A percentile compares a stretch with the other conserved stretches of the same genome.
Evolutionary conservation across 1,140 invertebrate genomes (phyloP).

Genomic region (Heliconius melpomene): DNA sequence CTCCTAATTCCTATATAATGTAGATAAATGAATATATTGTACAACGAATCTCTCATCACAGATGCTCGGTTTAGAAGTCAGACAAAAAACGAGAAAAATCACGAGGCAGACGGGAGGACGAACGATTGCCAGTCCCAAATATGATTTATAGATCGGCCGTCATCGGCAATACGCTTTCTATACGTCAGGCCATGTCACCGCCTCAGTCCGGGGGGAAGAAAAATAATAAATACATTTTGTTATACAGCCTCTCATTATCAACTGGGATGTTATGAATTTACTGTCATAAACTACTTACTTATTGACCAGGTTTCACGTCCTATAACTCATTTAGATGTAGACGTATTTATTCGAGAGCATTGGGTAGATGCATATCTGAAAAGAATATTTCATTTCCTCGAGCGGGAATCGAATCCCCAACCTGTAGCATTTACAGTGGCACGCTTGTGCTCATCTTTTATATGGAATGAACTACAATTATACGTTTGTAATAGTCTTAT

Average conservation of each 20-base stretch:
- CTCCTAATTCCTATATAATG: not conserved
- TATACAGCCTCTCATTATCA: slow-evolving; percentile 29
- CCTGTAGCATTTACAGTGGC: too few species aligned
- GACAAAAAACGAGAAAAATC: slow-evolving; percentile 78
- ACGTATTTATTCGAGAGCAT: too few species aligned
- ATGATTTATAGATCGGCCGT: slow-evolving; percentile 79
- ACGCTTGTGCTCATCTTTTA: too few species aligned
- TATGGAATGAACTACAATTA: too few species aligned
- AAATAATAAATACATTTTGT: slow-evolving; percentile 59
- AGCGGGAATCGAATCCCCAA: too few species aligned
- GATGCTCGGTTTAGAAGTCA: slow-evolving; percentile 68
- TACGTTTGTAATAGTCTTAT: too few species aligned
- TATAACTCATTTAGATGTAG: too few species aligned
- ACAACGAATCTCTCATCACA: slow-evolving; percentile 52
- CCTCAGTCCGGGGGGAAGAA: slow-evolving; percentile 53
- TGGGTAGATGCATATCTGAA: too few species aligned
- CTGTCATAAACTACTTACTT: not conserved
- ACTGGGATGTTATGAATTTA: not conserved
- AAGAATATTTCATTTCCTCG: too few species aligned
- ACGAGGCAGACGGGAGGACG: slow-evolving; percentile 67
- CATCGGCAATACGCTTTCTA: slow-evolving; percentile 77
- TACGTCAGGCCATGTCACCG: slow-evolving; percentile 74
- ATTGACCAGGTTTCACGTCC: too few species aligned
- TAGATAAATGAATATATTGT: slow-evolving; percentile 14
- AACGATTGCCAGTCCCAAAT: slow-evolving; percentile 71